Evolutionary conservation across 2,888 invertebrate genomes (phyloP).

Genomic region (Leucophenga montana): DNA sequence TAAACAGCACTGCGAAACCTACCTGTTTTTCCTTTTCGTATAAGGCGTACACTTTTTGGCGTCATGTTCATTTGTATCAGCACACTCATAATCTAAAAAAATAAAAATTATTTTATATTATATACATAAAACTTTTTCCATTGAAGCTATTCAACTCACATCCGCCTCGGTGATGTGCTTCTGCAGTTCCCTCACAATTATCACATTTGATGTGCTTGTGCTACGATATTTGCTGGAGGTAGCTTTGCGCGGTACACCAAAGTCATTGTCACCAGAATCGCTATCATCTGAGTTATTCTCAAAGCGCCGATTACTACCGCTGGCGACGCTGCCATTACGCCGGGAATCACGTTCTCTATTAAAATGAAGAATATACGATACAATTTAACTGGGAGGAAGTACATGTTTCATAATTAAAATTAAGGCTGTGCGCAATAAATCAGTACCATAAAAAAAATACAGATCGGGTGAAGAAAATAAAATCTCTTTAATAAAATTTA

Average conservation of each 20-base stretch:
- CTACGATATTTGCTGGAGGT: constrained; percentile 72
- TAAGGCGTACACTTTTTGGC: constrained; percentile 86
- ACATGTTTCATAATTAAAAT: no score
- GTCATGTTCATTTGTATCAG: constrained; percentile 83
- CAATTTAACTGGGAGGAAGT: no score
- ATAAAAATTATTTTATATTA: background rate
- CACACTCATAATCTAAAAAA: constrained; percentile 83
- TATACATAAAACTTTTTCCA: constrained; percentile 1
- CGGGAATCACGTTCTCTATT: constrained; percentile 53
- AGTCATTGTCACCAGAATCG: constrained; percentile 74
- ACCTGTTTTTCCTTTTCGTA: constrained; percentile 90
- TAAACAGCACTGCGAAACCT: constrained; percentile 67
- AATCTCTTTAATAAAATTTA: no score
- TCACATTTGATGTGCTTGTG: constrained; percentile 78
- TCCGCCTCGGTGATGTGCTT: constrained; percentile 85
- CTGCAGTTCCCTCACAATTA: constrained; percentile 83
- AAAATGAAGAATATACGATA: background rate
- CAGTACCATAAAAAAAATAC: no score
- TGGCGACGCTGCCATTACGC: constrained; percentile 37
- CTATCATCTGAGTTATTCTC: constrained; percentile 59
- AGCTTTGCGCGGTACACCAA: constrained; percentile 24
- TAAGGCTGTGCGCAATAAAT: no score
- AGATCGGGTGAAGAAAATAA: no score
- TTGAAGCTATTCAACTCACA: constrained; percentile 74
- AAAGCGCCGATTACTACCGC: background rate